A percentile compares a stretch with the other conserved stretches of the same genome.
These are phyloP conservation scores for Drosophila infuscata DNA, from an alignment of 2,888 invertebrate species.

Conservation along the genomic window DNA sequence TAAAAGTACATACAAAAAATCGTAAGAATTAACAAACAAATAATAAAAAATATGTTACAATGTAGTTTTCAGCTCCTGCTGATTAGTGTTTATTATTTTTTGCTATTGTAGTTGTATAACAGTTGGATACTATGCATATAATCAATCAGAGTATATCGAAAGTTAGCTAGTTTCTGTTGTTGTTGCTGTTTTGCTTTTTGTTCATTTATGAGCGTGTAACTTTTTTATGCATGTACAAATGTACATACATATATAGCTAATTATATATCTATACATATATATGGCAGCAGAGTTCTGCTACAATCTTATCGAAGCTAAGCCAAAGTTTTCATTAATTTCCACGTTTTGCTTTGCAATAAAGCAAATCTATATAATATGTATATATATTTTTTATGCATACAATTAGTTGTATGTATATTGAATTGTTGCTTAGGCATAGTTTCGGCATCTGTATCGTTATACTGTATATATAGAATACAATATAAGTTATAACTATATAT, in stretches of 20 bases:
- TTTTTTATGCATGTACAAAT: slow-evolving; percentile 20
- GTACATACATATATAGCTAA: slow-evolving; percentile 34
- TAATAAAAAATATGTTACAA: slow-evolving; percentile 56
- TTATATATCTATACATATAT: slow-evolving; percentile 35
- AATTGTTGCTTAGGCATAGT: slow-evolving; percentile 65
- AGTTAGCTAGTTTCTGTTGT: slow-evolving; percentile 24
- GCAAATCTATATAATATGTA: slow-evolving; percentile 41
- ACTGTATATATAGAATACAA: slow-evolving; percentile 24
- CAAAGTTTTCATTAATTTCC: slow-evolving; percentile 49
- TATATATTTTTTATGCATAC: slow-evolving; percentile 19
- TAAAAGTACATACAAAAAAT: slow-evolving; percentile 43
- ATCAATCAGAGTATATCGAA: slow-evolving; percentile 58
- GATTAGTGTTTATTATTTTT: slow-evolving; percentile 3
- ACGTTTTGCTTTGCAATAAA: slow-evolving; percentile 33
- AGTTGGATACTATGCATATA: slow-evolving; percentile 51
- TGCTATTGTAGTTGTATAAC: slow-evolving; percentile 58
- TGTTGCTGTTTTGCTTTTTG: slow-evolving; percentile 14
- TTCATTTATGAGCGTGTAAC: slow-evolving; percentile 36
- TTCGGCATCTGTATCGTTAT: slow-evolving; percentile 47
- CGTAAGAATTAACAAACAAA: slow-evolving; percentile 74
- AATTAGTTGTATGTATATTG: slow-evolving; percentile 43
- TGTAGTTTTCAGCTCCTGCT: slow-evolving; percentile 17
- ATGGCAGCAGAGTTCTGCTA: slow-evolving; percentile 46
- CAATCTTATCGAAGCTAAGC: slow-evolving; percentile 77
- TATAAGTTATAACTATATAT: slow-evolving; percentile 18